Evolutionary conservation across 2,888 invertebrate species (phyloP).

Genomic region (Clitarchus hookeri): DNA sequence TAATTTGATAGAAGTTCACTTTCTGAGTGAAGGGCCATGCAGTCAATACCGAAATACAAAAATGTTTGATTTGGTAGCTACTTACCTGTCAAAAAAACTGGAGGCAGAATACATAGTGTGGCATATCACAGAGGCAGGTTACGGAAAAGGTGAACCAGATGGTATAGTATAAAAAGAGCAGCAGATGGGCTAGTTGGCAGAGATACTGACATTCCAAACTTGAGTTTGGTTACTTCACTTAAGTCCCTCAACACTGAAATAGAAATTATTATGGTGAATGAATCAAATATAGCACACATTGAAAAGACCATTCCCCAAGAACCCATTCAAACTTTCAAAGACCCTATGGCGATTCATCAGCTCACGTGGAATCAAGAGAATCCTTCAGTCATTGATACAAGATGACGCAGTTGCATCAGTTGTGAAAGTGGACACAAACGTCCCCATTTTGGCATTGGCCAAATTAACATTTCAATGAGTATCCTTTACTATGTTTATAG

Average conservation of each 20-base stretch:
- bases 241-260: not conserved
- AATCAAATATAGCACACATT: not conserved
- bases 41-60: not conserved
- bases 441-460: too few relatives aligned
- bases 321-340: too few relatives aligned
- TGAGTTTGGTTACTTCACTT: not conserved
- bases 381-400: too few relatives aligned
- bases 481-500: too few relatives aligned
- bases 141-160: not conserved
- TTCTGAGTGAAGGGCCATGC: not conserved
- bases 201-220: not conserved
- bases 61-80: not conserved
- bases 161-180: conserved; percentile 4
- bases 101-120: not conserved
- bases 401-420: too few relatives aligned
- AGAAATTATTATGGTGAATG: not conserved
- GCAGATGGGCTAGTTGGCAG: not conserved
- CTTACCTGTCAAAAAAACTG: not conserved
- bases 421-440: too few relatives aligned
- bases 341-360: too few relatives aligned
- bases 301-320: too few relatives aligned
- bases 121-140: not conserved
- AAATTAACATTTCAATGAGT: too few relatives aligned
- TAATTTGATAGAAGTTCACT: not conserved
- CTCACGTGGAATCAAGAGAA: too few relatives aligned